Base-by-base conservation (phyloP, 2,113 vertebrate genomes). In the Capreolus pygargus region DNA sequence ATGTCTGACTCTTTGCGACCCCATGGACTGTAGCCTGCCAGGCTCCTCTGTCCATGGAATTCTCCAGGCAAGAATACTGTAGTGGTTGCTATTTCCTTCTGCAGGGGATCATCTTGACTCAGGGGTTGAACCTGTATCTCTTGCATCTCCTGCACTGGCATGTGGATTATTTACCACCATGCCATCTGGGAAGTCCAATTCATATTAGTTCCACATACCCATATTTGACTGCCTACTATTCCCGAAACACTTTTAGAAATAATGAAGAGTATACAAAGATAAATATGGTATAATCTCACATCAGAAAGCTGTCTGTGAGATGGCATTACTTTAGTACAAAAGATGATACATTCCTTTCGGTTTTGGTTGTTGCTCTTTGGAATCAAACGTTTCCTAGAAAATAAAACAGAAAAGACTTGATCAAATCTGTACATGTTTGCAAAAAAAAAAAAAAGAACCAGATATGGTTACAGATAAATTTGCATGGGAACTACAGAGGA, bases 351-450 rank as follows among this genome's bases (percentile, higher is more conserved):
- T 15, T 39, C 23, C 23, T 8, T 43, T 55, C 28, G 13, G 9
- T n/a, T 19, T 12, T 28, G 19, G 2, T 28, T 61, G 1, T 33
- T 28, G 21, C 30, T 55, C 27, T 89, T 84, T 15, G 14, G 43
- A 64, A 16, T 55, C 36, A 64, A 36, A n/a, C 33, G 16, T 55
- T 60, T 87, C n/a, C 52, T 33, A 64, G 47, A 54, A 47, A 13
- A 28, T 78, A 86, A 86, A 4, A 45, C 10, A 88, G 33, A 89
- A 54, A 94, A 87, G 87, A 78, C 19, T 14, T 92, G 74, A 61
- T n/a, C 25, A 92, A 70, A 52, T 57, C 28, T 81, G 23, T 39
- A 78, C 3, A 52, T 28, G 30, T 60, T 43, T 86, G 17, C 23
- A 64, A 23, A 27, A 85, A 52, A 33, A 50, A 79, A 89, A 47